Evolutionary conservation across 2,113 vertebrate genomes (phyloP).

Genomic region (Thamnaconus septentrionalis): DNA sequence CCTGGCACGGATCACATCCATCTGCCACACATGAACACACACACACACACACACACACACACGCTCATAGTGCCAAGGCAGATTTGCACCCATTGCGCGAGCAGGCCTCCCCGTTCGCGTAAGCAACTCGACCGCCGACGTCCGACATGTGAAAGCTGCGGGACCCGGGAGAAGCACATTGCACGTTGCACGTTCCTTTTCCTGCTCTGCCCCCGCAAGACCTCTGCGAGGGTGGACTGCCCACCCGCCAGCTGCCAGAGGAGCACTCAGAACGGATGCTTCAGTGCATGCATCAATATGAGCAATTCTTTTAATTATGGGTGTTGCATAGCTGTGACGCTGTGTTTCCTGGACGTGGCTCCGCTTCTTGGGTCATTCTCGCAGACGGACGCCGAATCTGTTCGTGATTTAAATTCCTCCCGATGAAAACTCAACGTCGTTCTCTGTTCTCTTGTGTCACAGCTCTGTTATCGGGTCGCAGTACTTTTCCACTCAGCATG

Average conservation of each 20-base stretch:
- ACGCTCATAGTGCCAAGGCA: background rate
- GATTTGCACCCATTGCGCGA: constrained; percentile 11
- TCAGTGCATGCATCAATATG: constrained; percentile 71
- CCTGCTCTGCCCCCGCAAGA: constrained; percentile 42
- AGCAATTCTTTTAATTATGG: constrained; percentile 78
- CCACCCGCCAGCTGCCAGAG: constrained; percentile 61
- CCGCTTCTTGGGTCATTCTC: constrained; percentile 72
- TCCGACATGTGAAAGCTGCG: too few relatives aligned
- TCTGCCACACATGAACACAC: constrained; percentile 49
- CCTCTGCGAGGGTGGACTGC: constrained; percentile 45
- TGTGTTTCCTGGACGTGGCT: constrained; percentile 69
- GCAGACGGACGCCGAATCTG: constrained; percentile 22
- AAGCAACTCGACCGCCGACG: too few relatives aligned
- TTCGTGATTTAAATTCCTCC: too few relatives aligned
- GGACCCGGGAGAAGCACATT: too few relatives aligned
- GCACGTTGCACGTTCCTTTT: constrained; percentile 2
- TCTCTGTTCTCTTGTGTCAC: too few relatives aligned
- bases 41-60: constrained; percentile 14
- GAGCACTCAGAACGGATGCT: constrained; percentile 66
- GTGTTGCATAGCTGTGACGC: constrained; percentile 69
- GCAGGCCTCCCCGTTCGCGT: too few relatives aligned
- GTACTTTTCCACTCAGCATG: too few relatives aligned
- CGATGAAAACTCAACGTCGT: too few relatives aligned
- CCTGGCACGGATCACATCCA: constrained; percentile 48
- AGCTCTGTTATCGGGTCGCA: too few relatives aligned